phyloP scores from a whole-genome alignment of 2,113 vertebrate species.

The Pygoscelis adeliae region DNA sequence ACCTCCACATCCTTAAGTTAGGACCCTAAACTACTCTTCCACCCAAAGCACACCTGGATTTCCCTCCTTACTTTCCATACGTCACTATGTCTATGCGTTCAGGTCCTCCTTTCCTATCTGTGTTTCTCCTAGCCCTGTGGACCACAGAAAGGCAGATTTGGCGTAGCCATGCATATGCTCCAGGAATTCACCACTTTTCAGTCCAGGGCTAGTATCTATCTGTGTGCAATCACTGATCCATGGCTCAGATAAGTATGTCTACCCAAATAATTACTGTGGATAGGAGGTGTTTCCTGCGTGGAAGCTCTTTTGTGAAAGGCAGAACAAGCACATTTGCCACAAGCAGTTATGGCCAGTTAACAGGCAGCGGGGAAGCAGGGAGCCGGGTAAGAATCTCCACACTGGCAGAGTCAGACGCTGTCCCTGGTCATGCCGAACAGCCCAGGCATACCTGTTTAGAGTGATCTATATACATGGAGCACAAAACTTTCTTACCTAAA shows the following conservation, averaged over 20 bases:
- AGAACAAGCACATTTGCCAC: neutral
- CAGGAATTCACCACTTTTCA: neutral
- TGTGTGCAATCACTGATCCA: neutral
- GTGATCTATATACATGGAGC: fast-evolving
- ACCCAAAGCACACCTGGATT: neutral
- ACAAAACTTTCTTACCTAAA: neutral
- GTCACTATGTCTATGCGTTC: neutral
- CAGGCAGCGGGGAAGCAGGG: neutral
- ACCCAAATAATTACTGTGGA: neutral
- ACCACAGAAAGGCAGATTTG: neutral
- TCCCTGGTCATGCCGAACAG: neutral
- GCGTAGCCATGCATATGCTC: neutral
- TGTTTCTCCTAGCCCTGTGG: neutral
- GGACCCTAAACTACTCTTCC: neutral
- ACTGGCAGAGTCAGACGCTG: neutral
- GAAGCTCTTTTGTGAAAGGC: neutral
- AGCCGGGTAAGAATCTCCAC: neutral
- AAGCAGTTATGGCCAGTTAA: neutral
- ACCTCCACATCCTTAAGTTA: neutral
- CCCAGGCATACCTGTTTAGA: neutral
- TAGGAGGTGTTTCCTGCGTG: neutral
- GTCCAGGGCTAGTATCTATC: neutral
- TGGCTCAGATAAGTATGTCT: neutral
- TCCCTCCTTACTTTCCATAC: neutral
- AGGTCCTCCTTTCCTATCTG: neutral